Evolutionary conservation across 2,888 invertebrate species (phyloP).

Genomic region (Idaea biselata): DNA sequence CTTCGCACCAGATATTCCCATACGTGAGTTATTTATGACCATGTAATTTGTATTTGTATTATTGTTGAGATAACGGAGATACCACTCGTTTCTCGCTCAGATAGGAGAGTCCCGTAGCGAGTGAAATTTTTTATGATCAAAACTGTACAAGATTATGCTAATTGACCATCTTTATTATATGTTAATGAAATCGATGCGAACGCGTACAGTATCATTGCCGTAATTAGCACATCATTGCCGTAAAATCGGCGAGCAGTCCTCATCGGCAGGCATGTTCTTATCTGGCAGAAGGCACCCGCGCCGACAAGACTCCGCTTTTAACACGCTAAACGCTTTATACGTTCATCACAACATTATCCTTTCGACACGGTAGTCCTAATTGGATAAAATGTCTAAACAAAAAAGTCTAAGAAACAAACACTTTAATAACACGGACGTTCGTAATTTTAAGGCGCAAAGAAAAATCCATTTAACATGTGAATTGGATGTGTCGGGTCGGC

Average conservation of each 20-base stretch:
- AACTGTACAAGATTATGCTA: neutral
- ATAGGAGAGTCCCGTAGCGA: neutral
- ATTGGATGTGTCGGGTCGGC: constrained; percentile 72
- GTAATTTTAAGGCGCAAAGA: constrained; percentile 73
- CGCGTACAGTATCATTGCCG: constrained; percentile 15
- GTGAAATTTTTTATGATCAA: neutral
- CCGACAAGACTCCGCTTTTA: constrained; percentile 69
- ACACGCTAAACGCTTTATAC: constrained; percentile 70
- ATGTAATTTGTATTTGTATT: constrained; percentile 33
- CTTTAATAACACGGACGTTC: constrained; percentile 71
- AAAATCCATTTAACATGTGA: constrained; percentile 79
- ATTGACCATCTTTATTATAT: neutral
- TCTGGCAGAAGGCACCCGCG: constrained; percentile 46
- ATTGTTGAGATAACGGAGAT: constrained; percentile 30
- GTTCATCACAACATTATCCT: constrained; percentile 76
- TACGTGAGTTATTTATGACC: constrained; percentile 64
- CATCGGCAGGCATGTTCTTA: constrained; percentile 26
- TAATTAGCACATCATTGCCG: constrained; percentile 20
- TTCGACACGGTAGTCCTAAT: constrained; percentile 82
- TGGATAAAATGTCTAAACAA: constrained; percentile 73
- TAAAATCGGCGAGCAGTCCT: constrained; percentile 21
- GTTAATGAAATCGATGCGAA: neutral
- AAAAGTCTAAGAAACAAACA: constrained; percentile 77
- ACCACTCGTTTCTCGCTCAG: constrained; percentile 16
- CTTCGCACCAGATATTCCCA: constrained; percentile 62